Percentiles rank a stretch among this genome's conserved stretches.
These are phyloP conservation scores for Phytoseiulus persimilis DNA, from an alignment of 2,888 invertebrate species.

Conservation along the genomic window DNA sequence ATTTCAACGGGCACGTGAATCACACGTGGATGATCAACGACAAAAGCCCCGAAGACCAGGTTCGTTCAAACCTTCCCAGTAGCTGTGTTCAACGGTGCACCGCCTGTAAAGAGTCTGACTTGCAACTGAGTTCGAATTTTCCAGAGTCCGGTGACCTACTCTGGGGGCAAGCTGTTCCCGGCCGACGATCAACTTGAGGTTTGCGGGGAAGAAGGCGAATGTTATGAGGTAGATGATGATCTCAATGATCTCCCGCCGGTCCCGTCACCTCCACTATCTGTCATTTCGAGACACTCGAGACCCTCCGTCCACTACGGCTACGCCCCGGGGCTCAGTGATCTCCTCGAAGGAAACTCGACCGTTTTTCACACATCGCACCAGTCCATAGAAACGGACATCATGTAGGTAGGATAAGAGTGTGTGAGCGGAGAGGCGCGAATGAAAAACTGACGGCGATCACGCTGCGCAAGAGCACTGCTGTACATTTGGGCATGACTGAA, in stretches of 20 bases:
- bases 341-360: conserved; percentile 9
- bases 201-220: background rate
- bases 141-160: conserved; percentile 19
- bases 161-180: background rate
- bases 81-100: too few species aligned
- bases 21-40: conserved; percentile 32
- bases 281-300: conserved; percentile 32
- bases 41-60: conserved; percentile 21
- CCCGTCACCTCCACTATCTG: conserved; percentile 22
- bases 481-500: background rate
- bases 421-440: background rate
- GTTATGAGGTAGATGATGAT: background rate
- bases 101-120: too few species aligned
- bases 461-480: background rate
- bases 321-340: conserved; percentile 24
- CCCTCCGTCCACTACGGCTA: conserved; percentile 11
- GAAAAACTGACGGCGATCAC: background rate
- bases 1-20: conserved; percentile 24
- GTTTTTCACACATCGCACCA: conserved; percentile 9
- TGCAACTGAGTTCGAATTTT: background rate
- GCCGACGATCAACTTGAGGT: conserved; percentile 17
- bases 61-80: background rate
- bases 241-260: background rate
- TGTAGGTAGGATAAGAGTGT: background rate
- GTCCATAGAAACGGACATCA: conserved; percentile 31